Percentiles rank a stretch among this genome's conserved stretches.
These are phyloP conservation scores for Thyatira batis DNA, from an alignment of 2,888 invertebrate species.

Conservation along the genomic window DNA sequence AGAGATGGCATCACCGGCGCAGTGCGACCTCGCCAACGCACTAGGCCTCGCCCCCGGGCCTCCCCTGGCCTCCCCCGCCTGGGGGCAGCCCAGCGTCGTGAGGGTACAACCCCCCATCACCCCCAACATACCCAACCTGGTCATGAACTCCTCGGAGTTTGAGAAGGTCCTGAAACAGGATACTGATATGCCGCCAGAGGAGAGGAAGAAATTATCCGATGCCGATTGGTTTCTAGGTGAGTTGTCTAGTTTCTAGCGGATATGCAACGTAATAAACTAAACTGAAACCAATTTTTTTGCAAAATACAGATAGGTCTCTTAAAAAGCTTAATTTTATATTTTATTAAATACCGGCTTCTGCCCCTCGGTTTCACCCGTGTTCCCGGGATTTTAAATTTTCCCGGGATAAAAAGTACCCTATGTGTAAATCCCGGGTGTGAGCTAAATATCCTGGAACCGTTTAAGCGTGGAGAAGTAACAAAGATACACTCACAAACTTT, in stretches of 20 bases:
- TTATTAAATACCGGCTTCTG: too few relatives aligned
- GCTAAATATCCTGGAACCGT: too few relatives aligned
- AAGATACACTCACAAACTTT: too few relatives aligned
- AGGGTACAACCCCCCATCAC: constrained; percentile 33
- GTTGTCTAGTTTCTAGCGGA: constrained; percentile 6
- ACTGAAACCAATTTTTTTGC: too few relatives aligned
- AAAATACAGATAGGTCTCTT: neutral
- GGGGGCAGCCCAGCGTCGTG: constrained; percentile 26
- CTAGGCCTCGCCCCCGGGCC: constrained; percentile 17
- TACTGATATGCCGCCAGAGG: constrained; percentile 34
- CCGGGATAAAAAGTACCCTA: too few relatives aligned
- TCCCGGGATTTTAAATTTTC: too few relatives aligned
- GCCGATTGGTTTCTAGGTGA: constrained; percentile 31
- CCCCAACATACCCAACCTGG: constrained; percentile 43
- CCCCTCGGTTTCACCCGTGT: too few relatives aligned
- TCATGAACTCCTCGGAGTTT: constrained; percentile 57
- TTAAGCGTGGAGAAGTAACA: neutral
- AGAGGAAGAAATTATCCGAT: constrained; percentile 29
- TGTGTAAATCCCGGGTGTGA: too few relatives aligned
- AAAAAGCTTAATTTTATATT: too few relatives aligned
- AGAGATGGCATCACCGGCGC: constrained; percentile 19
- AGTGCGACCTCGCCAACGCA: constrained; percentile 43
- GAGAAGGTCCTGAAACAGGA: constrained; percentile 41
- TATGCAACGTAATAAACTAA: too few relatives aligned
- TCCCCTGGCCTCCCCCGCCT: constrained; percentile 23